These are phyloP conservation scores for Ophonus ardosiacus DNA, from an alignment of 2,888 invertebrate species.

Conservation along the genomic window DNA sequence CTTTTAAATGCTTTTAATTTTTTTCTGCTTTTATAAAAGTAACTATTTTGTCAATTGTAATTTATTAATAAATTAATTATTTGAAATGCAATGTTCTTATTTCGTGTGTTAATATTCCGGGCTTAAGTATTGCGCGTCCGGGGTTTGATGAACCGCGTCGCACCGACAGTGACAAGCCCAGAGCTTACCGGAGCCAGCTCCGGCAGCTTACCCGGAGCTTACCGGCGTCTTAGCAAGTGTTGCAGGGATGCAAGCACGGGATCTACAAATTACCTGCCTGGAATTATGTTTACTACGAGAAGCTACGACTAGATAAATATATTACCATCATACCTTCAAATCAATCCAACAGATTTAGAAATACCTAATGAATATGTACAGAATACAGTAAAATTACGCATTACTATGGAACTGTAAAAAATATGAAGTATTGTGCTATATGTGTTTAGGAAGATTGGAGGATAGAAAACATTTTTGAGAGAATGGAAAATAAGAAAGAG, in stretches of 20 bases:
- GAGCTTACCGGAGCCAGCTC: conserved; percentile 51
- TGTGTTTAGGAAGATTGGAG: no score
- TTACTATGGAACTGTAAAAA: no score
- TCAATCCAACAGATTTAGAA: background rate
- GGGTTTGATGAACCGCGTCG: conserved; percentile 55
- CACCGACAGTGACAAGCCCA: conserved; percentile 56
- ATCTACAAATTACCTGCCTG: background rate
- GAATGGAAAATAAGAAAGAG: no score
- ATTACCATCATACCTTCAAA: background rate
- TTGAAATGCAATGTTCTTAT: background rate
- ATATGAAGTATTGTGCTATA: no score
- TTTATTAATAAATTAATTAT: no score
- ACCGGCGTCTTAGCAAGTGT: conserved; percentile 46
- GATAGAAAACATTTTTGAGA: no score
- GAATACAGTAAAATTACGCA: no score
- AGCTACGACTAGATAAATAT: background rate
- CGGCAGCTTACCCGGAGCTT: conserved; percentile 43
- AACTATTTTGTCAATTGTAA: no score
- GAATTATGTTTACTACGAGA: background rate
- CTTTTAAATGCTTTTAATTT: no score
- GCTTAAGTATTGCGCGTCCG: conserved; percentile 38
- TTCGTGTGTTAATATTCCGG: background rate
- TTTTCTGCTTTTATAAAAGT: no score
- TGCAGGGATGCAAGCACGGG: background rate
- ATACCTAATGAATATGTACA: no score